phyloP scores from a whole-genome alignment of 2,113 vertebrate species.

The Bucco capensis region DNA sequence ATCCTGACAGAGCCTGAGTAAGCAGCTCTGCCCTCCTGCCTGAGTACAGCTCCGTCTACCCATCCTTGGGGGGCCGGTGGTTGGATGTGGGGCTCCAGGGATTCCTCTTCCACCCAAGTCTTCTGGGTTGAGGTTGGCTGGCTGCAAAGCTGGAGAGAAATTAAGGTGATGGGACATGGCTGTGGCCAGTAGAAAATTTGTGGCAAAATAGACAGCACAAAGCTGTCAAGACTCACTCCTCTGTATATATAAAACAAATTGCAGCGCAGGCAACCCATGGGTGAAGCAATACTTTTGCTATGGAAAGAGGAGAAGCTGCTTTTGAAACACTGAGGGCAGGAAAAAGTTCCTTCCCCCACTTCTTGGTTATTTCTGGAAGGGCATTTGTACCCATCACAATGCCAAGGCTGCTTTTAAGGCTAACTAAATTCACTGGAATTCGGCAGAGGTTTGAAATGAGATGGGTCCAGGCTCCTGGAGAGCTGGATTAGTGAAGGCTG shows the following conservation, averaged over 20 bases:
- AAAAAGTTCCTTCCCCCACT: not conserved
- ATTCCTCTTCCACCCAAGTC: not conserved
- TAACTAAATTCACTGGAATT: not conserved
- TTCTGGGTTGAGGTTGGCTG: not conserved
- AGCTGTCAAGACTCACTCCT: not conserved
- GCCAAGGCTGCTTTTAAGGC: constrained; percentile 16
- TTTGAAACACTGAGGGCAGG: not conserved
- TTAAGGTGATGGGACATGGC: not conserved
- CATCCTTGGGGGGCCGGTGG: accelerated
- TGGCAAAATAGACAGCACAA: not conserved
- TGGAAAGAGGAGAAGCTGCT: not conserved
- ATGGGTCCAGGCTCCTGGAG: accelerated
- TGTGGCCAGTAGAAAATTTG: accelerated
- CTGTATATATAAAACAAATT: not conserved
- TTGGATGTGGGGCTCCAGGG: not conserved
- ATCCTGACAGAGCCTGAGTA: not conserved
- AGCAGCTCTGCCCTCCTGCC: not conserved
- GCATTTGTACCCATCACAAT: not conserved
- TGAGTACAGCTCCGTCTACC: not conserved
- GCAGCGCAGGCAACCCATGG: accelerated
- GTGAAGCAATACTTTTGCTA: not conserved
- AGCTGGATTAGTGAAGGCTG: not conserved
- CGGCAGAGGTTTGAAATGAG: not conserved
- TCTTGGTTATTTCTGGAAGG: constrained; percentile 9
- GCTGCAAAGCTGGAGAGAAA: not conserved